A percentile compares a stretch with the other conserved stretches of the same genome.
Evolutionary conservation across 2,888 invertebrate genomes (phyloP).

Genomic region (Hypena proboscidalis): DNA sequence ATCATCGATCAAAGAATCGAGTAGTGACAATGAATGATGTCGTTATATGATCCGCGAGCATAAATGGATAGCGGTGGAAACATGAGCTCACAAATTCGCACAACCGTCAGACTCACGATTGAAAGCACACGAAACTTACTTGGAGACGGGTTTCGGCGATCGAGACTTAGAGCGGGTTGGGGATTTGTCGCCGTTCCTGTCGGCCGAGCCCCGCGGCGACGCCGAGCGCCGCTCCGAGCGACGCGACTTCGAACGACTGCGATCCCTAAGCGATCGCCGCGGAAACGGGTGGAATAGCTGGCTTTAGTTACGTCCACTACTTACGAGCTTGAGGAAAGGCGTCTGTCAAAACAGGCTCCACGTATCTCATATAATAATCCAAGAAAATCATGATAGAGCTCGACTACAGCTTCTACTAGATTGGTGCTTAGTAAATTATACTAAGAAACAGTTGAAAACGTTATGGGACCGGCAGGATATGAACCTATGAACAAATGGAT

Average conservation of each 20-base stretch:
- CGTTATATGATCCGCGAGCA: neutral
- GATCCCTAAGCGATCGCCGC: constrained; percentile 63
- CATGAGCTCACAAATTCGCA: constrained; percentile 52
- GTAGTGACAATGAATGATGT: no score
- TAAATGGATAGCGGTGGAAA: constrained; percentile 32
- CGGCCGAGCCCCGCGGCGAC: constrained; percentile 43
- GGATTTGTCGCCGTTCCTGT: constrained; percentile 61
- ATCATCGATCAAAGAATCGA: no score
- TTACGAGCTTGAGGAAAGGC: no score
- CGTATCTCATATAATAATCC: no score
- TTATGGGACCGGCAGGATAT: no score
- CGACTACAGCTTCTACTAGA: no score
- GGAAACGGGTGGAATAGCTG: constrained; percentile 40
- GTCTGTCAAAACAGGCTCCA: no score
- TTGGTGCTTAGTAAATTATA: no score
- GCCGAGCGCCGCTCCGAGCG: constrained; percentile 44
- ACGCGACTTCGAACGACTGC: constrained; percentile 69
- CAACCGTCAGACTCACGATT: constrained; percentile 57
- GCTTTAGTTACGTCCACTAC: constrained; percentile 42
- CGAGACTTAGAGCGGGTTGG: constrained; percentile 77
- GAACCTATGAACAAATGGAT: no score
- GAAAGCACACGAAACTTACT: constrained; percentile 73
- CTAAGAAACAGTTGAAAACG: no score
- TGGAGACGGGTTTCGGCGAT: constrained; percentile 71
- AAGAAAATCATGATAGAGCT: no score